Evolutionary conservation across 2,113 vertebrate genomes (phyloP), one percentile per base, ranked within the genome.

Genomic region (Beaufortia kweichowensis): DNA sequence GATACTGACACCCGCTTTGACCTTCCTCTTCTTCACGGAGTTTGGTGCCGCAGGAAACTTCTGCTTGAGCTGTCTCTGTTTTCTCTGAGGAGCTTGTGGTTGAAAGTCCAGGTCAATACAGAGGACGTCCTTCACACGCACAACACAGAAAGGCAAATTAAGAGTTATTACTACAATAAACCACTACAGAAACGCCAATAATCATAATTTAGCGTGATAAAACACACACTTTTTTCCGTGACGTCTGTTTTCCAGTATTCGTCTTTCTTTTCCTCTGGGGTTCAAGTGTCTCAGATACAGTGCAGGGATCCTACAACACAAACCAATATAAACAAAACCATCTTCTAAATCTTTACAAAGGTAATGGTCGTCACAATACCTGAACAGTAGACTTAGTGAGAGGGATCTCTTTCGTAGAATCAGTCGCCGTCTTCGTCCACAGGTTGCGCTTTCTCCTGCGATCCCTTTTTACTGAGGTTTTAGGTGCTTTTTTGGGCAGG

Each of bases 21-120:
- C 56, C 82, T 84, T 88, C 70, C 85, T 84, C 77, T 84, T 90
- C 77, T 68, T 89, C 31, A 66, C 56, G 21, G 76, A 69, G 73
- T 85, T 88, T 2, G 71, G 66, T 4, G 82, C 73, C 28, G 84
- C 72, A 26, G 80, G 73, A 46, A 53, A 46, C 53, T 81, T 77
- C 77, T 77, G 79, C 26, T 71, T 85, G 39, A 84, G 77, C 41
- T 75, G 79, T 55, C 81, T 81, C 77, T 56, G 84, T 57, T 85
- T 91, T 82, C 85, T 90, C 77, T 76, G 78, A 55, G 74, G 28
- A 26, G 57, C 77, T 56, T 77, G 57, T 35, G 66, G 29, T 17
- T 68, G 67, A 60, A 78, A 79, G 48, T 81, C 63, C 23, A 79
- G 26, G 21, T 79, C 77, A 62, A 69, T 79, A 79, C 69, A 79